Base-by-base conservation (phyloP, 2,113 vertebrate species). In the Gymnocephalus cernua region DNA sequence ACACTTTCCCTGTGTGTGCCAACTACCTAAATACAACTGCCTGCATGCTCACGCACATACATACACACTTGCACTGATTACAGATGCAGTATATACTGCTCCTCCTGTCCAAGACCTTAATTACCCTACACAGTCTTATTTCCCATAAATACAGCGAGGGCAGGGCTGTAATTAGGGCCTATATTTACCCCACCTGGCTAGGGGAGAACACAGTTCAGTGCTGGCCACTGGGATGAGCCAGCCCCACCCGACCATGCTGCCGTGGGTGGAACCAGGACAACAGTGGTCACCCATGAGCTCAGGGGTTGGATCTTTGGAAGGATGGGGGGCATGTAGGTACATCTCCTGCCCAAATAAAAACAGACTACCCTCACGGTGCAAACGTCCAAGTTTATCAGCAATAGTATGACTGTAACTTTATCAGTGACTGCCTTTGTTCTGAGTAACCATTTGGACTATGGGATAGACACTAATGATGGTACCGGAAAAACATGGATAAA, bases 181-280 rank as follows among this genome's bases (percentile, higher is more conserved):
- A 92, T 85, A 91, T 93, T 89, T 89, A 92, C 89, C 66, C 89
- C 92, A 95, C 93, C 93, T 95, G 93, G 79, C 88, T 86, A 57
- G n/a, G n/a, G 61, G 76, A 82, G 82, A 82, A 71, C 69, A 65
- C 82, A 45, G 58, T 66, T 69, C 74, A 74, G 71, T 21, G 74
- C 69, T 53, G 70, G 80, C 87, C 90, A 84, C 86, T 86, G 56
- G 72, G 90, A 92, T 86, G 87, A 91, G 80, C 59, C 86, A 77
- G 80, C 47, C 65, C 71, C 71, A 68, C 66, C 59, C n/a, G 1
- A 80, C 54, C 47, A 13, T 3, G 21, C 76, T 84, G 61, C 61
- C 50, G 41, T 45, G 67, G 63, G 64, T 79, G 80, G 77, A 86
- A 73, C 45, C 41, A 70, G 84, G 85, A 86, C 79, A 85, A 16